These are phyloP conservation scores for Astyanax mexicanus DNA, from an alignment of 2,797 vertebrate genomes.

Conservation along the genomic window DNA sequence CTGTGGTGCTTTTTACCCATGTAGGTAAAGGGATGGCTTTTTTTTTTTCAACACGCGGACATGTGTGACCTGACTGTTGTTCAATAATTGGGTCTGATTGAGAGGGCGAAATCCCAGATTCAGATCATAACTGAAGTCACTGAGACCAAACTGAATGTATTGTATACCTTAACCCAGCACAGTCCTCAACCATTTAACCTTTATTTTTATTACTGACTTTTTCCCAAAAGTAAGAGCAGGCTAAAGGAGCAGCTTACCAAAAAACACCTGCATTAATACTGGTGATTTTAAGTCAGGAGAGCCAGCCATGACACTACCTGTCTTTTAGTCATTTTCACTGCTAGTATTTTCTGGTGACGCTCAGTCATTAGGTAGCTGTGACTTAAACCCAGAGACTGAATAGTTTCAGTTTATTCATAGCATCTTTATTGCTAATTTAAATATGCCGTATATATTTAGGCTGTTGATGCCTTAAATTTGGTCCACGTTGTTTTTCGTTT, in stretches of 20 bases:
- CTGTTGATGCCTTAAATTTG: background rate
- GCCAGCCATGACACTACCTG: background rate
- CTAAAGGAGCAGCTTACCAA: background rate
- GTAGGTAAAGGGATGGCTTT: background rate
- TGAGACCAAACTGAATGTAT: conserved; percentile 29
- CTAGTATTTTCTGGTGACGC: background rate
- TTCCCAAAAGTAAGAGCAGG: background rate
- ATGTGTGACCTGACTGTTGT: too few species aligned
- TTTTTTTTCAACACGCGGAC: background rate
- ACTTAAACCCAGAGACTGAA: background rate
- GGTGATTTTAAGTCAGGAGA: background rate
- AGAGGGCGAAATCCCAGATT: background rate
- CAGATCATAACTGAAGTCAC: background rate
- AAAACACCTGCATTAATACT: background rate
- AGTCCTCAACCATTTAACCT: background rate
- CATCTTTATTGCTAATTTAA: background rate
- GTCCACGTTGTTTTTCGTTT: background rate
- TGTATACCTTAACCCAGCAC: background rate
- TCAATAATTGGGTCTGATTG: background rate
- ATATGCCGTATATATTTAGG: background rate
- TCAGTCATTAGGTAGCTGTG: background rate
- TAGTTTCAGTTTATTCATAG: background rate
- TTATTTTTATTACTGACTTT: background rate
- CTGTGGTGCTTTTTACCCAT: background rate
- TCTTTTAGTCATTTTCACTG: background rate